Evolutionary conservation across 2,797 vertebrate species (phyloP), one percentile per base, ranked within the genome.

Genomic region (Gila robusta): DNA sequence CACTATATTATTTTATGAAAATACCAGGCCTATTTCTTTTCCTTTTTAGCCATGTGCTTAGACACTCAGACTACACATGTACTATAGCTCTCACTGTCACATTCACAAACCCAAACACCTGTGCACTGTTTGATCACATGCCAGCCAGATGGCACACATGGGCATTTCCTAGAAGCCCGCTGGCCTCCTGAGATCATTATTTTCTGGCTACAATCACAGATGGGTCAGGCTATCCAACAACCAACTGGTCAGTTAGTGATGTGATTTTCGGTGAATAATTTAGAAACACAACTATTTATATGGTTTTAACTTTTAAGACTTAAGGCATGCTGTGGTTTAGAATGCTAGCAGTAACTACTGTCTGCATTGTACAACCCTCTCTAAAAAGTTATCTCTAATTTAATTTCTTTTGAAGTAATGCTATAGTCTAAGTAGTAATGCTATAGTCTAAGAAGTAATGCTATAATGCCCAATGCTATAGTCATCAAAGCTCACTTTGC

Each of bases 131-230:
- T 76, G 56, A 77, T 66, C 82, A 19, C 44, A 83, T 67, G 72
- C 72, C 62, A 84, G 82, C 44, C 59, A 77, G 72, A 77, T 84
- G 72, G 72, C 82, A 76, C 21, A 76, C 41, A 26, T 67, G 32
- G 59, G 72, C 44, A 76, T 77, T 77, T 77, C 56, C 59, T 66
- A 39, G 82, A 67, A 39, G 39, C 28, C 44, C 47, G 3, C 62
- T 76, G 62, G 28, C 12, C 56, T 72, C 67, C 49, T 41, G 26
- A 59, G 69, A 77, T 56, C 49, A 26, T 39, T 8, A n/a, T 39
- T 59, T 78, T n/a, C 32, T 78, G 54, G 35, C 10, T 59, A 44
- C 35, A 59, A 32, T 78, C 56, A 62, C 73, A 9, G 49, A 56
- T 77, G 73, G 49, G 19, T 56, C 28, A 4, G 73, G 8, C 8